A percentile compares a stretch with the other conserved stretches of the same genome.
These are phyloP conservation scores for Synanthedon tipuliformis DNA, from an alignment of 2,888 invertebrate genomes.

Conservation along the genomic window DNA sequence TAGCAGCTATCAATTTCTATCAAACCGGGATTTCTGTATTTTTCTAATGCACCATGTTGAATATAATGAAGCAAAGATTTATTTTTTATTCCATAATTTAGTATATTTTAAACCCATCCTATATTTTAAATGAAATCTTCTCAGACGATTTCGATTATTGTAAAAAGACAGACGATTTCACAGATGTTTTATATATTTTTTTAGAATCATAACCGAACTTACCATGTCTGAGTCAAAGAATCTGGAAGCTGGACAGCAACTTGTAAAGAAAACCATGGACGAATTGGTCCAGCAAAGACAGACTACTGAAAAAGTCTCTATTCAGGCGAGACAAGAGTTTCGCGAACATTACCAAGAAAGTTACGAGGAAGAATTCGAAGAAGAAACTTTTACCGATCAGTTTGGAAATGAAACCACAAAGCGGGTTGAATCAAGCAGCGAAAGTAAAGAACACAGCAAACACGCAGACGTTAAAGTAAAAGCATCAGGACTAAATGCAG, in stretches of 20 bases:
- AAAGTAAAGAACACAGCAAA: slow-evolving; percentile 60
- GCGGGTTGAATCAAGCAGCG: slow-evolving; percentile 57
- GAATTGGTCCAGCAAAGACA: slow-evolving; percentile 50
- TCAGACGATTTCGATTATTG: too few relatives aligned
- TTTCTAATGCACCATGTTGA: slow-evolving; percentile 28
- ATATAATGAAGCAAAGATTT: slow-evolving; percentile 6
- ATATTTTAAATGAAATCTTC: too few relatives aligned
- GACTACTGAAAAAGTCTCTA: slow-evolving; percentile 49
- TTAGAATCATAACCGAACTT: slow-evolving; percentile 6
- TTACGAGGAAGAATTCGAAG: slow-evolving; percentile 64
- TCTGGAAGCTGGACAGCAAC: slow-evolving; percentile 58
- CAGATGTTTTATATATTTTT: not conserved
- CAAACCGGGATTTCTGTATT: slow-evolving; percentile 36
- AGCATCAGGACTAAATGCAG: slow-evolving; percentile 54
- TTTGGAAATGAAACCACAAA: slow-evolving; percentile 58
- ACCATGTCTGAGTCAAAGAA: slow-evolving; percentile 50
- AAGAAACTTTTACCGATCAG: slow-evolving; percentile 59
- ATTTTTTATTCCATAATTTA: too few relatives aligned
- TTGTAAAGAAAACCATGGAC: slow-evolving; percentile 63
- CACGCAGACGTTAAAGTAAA: slow-evolving; percentile 64
- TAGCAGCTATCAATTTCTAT: slow-evolving; percentile 46
- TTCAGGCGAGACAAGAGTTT: slow-evolving; percentile 64
- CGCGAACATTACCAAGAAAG: slow-evolving; percentile 57
- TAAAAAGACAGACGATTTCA: too few relatives aligned
- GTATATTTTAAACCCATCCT: too few relatives aligned